phyloP scores from a whole-genome alignment of 1,140 invertebrate species.

The Telenomus remus region DNA sequence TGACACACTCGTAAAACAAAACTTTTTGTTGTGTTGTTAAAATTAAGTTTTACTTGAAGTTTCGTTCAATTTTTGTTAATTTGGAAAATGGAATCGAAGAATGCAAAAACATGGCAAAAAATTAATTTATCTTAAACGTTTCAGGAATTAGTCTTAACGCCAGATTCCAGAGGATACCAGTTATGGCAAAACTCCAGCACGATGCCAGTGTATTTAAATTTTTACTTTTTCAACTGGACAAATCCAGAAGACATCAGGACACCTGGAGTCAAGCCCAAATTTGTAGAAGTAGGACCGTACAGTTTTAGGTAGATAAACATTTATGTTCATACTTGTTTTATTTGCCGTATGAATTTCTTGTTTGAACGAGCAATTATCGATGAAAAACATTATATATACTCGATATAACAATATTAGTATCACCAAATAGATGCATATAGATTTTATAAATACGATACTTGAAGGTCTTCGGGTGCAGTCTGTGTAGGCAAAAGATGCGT shows the following conservation, averaged over 20 bases:
- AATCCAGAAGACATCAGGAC: conserved; percentile 73
- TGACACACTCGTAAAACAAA: too few species aligned
- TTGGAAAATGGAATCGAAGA: too few species aligned
- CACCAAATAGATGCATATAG: not conserved
- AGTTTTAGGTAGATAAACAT: conserved; percentile 74
- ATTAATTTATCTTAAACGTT: conserved; percentile 1
- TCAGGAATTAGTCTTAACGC: conserved; percentile 67
- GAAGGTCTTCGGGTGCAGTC: conserved; percentile 24
- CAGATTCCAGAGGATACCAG: conserved; percentile 68
- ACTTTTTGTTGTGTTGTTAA: too few species aligned
- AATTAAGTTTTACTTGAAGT: too few species aligned
- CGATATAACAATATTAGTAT: conserved; percentile 1
- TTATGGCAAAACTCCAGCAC: conserved; percentile 75
- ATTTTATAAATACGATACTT: conserved; percentile 37
- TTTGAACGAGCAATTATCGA: conserved; percentile 43
- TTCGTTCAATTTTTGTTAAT: too few species aligned
- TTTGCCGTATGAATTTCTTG: not conserved
- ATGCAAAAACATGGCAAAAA: not conserved
- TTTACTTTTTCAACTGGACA: conserved; percentile 79
- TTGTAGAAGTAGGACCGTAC: conserved; percentile 83
- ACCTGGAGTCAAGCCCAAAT: conserved; percentile 73
- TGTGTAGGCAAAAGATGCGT: conserved; percentile 4
- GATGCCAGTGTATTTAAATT: conserved; percentile 75
- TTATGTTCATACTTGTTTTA: not conserved
- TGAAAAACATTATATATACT: conserved; percentile 16